Evolutionary conservation across 2,888 invertebrate genomes (phyloP), one percentile per base, ranked within the genome.

Genomic region (Orgyia antiqua): DNA sequence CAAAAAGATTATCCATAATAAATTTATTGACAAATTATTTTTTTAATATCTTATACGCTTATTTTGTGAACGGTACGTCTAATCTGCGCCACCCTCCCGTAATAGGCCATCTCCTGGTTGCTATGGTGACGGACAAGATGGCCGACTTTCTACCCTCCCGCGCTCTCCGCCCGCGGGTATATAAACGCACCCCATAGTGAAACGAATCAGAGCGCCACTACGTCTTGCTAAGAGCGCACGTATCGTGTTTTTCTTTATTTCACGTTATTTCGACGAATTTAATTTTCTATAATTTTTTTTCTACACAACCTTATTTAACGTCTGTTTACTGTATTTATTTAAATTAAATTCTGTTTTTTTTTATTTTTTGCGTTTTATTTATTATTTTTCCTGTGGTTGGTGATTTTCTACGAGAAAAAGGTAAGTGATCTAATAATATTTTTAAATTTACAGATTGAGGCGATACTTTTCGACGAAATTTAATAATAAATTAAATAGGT

Each of bases 101-200:
- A 86, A 86, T 86, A 84, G 84, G 83, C 84, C 84, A 84, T 86
- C 84, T 86, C 84, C 83, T 73, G 61, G 78, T 84, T 52, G 47
- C 79, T 49, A 80, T 83, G 53, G 76, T 46, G 64, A 84, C 82
- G 56, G 58, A 55, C 76, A 84, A 86, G 78, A 84, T 84, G 84
- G 84, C 84, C 68, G 84, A 60, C 57, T 46, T 33, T 42, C 58
- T 66, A 68, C 69, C 68, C 64, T 51, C 65, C 52, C 62, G 56
- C 51, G 48, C 58, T 66, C 57, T 56, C 46, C 56, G 39, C 56
- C 29, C 50, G 41, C 50, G 55, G 45, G 65, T 83, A 82, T 86
- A 83, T 56, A 86, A 78, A 55, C 66, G 55, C 63, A 44, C 70
- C 71, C 75, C 67, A 53, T 50, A 50, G 53, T 31, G 34, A 40